Evolutionary conservation across 1,140 invertebrate genomes (phyloP).

Genomic region (Diploscapter pachys): DNA sequence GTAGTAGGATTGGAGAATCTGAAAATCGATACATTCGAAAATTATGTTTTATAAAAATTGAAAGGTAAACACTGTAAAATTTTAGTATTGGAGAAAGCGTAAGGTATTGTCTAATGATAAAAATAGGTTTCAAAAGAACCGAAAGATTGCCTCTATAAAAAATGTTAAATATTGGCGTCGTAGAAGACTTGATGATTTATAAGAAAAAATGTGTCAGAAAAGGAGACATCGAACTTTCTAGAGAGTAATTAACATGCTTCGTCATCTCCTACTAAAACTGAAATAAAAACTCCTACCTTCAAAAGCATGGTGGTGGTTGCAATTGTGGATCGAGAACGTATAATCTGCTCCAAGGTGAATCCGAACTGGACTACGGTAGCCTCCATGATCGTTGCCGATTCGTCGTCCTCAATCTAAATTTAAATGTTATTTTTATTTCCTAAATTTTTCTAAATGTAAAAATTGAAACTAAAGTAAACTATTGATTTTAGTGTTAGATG

Average conservation of each 20-base stretch:
- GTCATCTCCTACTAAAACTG: background rate
- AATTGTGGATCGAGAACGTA: conserved; percentile 47
- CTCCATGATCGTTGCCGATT: conserved; percentile 56
- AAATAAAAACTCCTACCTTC: conserved; percentile 39
- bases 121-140: no score
- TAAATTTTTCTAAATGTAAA: background rate
- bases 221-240: no score
- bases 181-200: no score
- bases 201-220: no score
- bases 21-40: conserved; percentile 3
- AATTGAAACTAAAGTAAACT: conserved; percentile 16
- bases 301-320: conserved; percentile 47
- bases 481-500: background rate
- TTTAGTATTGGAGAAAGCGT: background rate
- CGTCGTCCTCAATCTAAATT: conserved; percentile 55
- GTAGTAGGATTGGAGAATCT: conserved; percentile 53
- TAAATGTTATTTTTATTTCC: background rate
- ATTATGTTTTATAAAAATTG: conserved; percentile 7
- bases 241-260: no score
- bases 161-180: no score
- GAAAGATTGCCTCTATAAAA: no score
- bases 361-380: conserved; percentile 51
- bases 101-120: background rate
- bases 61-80: background rate
- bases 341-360: conserved; percentile 48